Evolutionary conservation across 2,888 invertebrate genomes (phyloP).

Genomic region (Leucophenga montana): DNA sequence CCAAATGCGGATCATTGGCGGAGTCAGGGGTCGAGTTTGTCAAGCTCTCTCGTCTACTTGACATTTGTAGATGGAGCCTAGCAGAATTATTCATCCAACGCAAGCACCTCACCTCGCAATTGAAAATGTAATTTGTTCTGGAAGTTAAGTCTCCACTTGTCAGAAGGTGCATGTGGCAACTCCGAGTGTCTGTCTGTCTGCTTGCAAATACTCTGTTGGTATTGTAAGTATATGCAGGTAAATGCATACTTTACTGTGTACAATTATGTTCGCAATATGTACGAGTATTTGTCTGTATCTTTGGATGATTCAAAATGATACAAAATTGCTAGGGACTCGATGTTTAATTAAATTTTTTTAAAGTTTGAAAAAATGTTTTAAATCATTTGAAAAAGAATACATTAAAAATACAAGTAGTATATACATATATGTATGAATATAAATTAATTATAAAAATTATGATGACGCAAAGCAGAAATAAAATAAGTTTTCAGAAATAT

Average conservation of each 20-base stretch:
- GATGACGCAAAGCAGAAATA: too few relatives aligned
- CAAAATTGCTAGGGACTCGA: background rate
- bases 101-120: slow-evolving; percentile 50
- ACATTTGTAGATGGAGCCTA: background rate
- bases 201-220: background rate
- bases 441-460: too few relatives aligned
- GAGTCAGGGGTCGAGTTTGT: too few relatives aligned
- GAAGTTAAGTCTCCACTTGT: slow-evolving; percentile 66
- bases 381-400: too few relatives aligned
- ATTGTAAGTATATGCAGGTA: background rate
- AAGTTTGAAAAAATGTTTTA: too few relatives aligned
- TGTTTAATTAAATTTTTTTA: background rate
- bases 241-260: background rate
- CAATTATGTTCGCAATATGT: background rate
- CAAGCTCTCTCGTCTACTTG: too few relatives aligned
- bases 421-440: too few relatives aligned
- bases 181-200: slow-evolving; percentile 14
- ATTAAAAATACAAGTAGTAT: too few relatives aligned
- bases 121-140: slow-evolving; percentile 65
- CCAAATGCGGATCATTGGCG: too few relatives aligned
- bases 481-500: too few relatives aligned
- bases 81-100: background rate
- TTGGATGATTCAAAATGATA: background rate
- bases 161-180: slow-evolving; percentile 47
- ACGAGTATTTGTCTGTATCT: background rate